These are phyloP conservation scores for Selene dorsalis DNA, from an alignment of 2,797 vertebrate species.

Conservation along the genomic window DNA sequence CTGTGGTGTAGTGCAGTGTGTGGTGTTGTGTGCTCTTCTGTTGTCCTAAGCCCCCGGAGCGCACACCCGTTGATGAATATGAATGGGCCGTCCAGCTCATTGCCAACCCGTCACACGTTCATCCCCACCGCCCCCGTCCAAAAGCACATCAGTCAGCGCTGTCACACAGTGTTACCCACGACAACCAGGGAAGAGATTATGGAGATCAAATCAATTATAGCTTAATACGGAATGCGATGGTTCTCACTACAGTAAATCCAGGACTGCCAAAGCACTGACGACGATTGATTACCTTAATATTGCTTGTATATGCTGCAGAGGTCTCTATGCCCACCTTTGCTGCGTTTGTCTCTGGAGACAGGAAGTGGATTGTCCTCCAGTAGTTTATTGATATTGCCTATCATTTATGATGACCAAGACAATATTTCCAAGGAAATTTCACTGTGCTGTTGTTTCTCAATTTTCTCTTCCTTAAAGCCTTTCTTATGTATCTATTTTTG, in stretches of 20 bases:
- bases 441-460: constrained; percentile 51
- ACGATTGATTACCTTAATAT: constrained; percentile 86
- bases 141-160: constrained; percentile 85
- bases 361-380: constrained; percentile 74
- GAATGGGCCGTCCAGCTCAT: constrained; percentile 73
- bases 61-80: constrained; percentile 73
- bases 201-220: constrained; percentile 88
- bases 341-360: constrained; percentile 67
- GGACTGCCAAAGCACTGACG: constrained; percentile 81
- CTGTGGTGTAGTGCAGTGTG: constrained; percentile 31
- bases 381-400: constrained; percentile 77
- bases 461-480: constrained; percentile 34
- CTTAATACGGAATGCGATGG: constrained; percentile 84
- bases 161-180: constrained; percentile 85
- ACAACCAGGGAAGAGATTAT: constrained; percentile 86
- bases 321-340: constrained; percentile 56
- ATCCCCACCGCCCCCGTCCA: constrained; percentile 65
- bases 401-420: constrained; percentile 73
- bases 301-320: constrained; percentile 74
- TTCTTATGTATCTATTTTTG: constrained; percentile 39
- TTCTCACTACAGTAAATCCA: constrained; percentile 82
- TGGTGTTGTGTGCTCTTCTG: constrained; percentile 42
- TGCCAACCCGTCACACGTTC: constrained; percentile 74
- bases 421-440: constrained; percentile 61
- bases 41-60: constrained; percentile 62